Evolutionary conservation across 2,113 vertebrate genomes (phyloP).

Genomic region (Hippocampus mohnikei): DNA sequence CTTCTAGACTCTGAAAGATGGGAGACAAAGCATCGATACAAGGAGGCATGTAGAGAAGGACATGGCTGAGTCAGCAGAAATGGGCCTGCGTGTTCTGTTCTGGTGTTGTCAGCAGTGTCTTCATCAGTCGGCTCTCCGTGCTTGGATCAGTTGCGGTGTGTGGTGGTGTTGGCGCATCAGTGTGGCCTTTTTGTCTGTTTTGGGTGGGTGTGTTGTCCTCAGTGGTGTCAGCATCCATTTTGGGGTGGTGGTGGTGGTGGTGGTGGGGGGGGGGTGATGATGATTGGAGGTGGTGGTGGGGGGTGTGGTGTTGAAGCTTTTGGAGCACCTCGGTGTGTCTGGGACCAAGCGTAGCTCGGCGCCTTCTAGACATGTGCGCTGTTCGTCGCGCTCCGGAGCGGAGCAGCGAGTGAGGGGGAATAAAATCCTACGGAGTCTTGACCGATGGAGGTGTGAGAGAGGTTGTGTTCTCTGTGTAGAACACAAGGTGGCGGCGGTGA

Average conservation of each 20-base stretch:
- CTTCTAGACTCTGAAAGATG: conserved; percentile 65
- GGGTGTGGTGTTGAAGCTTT: conserved; percentile 38
- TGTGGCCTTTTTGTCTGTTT: conserved; percentile 40
- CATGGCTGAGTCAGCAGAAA: conserved; percentile 10
- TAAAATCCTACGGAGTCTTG: conserved; percentile 56
- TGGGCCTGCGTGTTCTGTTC: conserved; percentile 60
- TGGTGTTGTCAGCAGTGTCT: conserved; percentile 72
- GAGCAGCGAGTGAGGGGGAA: conserved; percentile 29
- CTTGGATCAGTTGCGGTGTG: conserved; percentile 54
- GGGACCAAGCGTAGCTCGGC: conserved; percentile 64
- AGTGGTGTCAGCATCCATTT: conserved; percentile 51
- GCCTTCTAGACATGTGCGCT: conserved; percentile 50
- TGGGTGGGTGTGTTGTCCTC: conserved; percentile 58
- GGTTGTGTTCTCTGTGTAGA: conserved; percentile 61
- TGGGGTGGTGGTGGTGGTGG: conserved; percentile 29
- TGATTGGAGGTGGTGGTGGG: conserved; percentile 18
- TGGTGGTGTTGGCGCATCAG: conserved; percentile 50
- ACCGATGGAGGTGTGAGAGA: conserved; percentile 39
- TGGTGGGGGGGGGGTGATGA: conserved; percentile 29
- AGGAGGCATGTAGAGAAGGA: conserved; percentile 47
- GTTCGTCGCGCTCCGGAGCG: conserved; percentile 52
- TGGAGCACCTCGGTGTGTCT: conserved; percentile 55
- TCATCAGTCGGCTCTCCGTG: conserved; percentile 65
- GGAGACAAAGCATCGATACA: conserved; percentile 49
- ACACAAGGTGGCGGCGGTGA: conserved; percentile 44